Evolutionary conservation across 2,888 invertebrate species (phyloP).

Genomic region (Unio delphinus): DNA sequence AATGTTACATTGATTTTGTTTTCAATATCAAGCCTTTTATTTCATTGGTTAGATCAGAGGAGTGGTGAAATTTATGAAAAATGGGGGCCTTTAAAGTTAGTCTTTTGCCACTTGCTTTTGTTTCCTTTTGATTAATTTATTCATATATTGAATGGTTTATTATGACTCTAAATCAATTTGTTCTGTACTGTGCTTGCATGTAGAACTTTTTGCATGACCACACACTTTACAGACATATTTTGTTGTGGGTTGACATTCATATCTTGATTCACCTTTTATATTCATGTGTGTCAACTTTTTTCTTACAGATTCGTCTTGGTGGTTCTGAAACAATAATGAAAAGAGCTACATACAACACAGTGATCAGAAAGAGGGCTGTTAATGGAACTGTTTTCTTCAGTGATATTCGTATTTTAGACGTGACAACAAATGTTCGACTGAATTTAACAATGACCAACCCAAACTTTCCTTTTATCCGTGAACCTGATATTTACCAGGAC

Average conservation of each 20-base stretch:
- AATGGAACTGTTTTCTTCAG: conserved; percentile 26
- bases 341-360: conserved; percentile 20
- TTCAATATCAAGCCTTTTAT: no score
- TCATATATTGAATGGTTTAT: no score
- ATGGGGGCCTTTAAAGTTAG: no score
- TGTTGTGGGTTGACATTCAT: neutral
- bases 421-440: conserved; percentile 19
- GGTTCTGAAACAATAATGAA: conserved; percentile 24
- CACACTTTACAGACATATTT: no score
- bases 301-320: conserved; percentile 32
- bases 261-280: neutral
- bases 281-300: neutral
- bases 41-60: no score
- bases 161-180: no score
- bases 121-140: no score
- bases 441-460: conserved; percentile 31
- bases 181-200: no score
- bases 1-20: no score
- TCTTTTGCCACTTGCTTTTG: no score
- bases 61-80: no score
- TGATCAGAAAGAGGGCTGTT: conserved; percentile 27
- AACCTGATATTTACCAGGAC: conserved; percentile 20
- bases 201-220: no score
- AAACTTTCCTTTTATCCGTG: conserved; percentile 32
- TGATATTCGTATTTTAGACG: conserved; percentile 38